phyloP scores from a whole-genome alignment of 2,888 invertebrate genomes.

The Schizaphis graminum region DNA sequence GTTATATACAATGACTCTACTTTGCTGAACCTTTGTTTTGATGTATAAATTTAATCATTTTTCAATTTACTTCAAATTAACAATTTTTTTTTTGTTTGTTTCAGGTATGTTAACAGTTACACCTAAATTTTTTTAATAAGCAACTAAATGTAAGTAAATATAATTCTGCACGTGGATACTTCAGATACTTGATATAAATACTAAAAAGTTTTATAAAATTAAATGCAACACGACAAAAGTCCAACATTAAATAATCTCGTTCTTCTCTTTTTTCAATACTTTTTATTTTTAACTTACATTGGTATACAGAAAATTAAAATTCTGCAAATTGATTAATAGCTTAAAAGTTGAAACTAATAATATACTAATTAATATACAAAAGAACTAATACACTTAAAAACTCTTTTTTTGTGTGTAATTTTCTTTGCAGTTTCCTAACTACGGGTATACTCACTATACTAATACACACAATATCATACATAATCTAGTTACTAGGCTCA shows the following conservation, averaged over 20 bases:
- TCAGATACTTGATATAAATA: neutral
- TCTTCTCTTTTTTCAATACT: neutral
- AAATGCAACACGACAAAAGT: neutral
- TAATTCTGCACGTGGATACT: neutral
- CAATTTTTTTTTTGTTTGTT: slow-evolving; percentile 28
- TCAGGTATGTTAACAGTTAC: slow-evolving; percentile 40
- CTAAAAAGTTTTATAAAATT: neutral
- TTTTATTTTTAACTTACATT: neutral
- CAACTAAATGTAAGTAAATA: neutral
- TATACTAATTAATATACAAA: neutral
- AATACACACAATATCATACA: neutral
- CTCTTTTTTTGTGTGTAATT: neutral
- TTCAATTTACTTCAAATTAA: slow-evolving; percentile 4
- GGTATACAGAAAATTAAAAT: neutral
- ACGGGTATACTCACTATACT: neutral
- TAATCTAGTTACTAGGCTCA: neutral
- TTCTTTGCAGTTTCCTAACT: neutral
- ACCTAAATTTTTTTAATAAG: neutral
- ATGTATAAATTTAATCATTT: neutral
- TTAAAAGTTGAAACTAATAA: neutral
- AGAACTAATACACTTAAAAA: neutral
- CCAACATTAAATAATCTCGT: neutral
- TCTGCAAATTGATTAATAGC: neutral
- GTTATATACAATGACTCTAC: neutral
- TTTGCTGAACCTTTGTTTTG: neutral